phyloP scores from a whole-genome alignment of 2,797 vertebrate species.

The Clarias pachynema region DNA sequence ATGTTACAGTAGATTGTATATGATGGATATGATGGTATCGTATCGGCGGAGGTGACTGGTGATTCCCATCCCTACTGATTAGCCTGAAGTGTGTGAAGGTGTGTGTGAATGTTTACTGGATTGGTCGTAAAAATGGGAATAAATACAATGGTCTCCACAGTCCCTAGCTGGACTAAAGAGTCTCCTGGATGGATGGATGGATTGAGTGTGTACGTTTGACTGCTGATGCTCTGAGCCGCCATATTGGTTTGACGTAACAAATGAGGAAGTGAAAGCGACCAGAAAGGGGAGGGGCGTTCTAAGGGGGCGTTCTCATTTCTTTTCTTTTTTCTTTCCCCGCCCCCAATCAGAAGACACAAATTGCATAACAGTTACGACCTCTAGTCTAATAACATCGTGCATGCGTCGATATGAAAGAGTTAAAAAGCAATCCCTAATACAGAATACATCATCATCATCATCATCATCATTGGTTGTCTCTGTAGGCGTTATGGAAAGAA shows the following conservation, averaged over 20 bases:
- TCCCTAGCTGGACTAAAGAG: no score
- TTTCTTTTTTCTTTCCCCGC: not conserved
- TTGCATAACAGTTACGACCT: not conserved
- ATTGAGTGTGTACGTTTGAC: not conserved
- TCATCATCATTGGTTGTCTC: not conserved
- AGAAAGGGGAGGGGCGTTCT: not conserved
- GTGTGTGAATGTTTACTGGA: no score
- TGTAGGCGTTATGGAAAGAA: not conserved
- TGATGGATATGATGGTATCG: no score
- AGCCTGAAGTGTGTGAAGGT: no score
- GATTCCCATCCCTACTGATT: no score
- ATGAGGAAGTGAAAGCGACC: not conserved
- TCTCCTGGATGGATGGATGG: not conserved
- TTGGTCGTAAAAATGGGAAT: no score
- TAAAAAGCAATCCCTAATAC: not conserved
- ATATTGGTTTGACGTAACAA: not conserved
- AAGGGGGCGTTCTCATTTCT: not conserved
- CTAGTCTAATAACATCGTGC: not conserved
- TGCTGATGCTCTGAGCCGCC: not conserved
- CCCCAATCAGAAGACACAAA: not conserved
- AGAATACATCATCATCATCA: not conserved
- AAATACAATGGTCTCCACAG: no score
- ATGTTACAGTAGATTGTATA: no score
- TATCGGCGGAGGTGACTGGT: no score
- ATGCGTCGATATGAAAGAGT: not conserved